phyloP scores from a whole-genome alignment of 2,888 invertebrate species.

The Aphrophora alni region DNA sequence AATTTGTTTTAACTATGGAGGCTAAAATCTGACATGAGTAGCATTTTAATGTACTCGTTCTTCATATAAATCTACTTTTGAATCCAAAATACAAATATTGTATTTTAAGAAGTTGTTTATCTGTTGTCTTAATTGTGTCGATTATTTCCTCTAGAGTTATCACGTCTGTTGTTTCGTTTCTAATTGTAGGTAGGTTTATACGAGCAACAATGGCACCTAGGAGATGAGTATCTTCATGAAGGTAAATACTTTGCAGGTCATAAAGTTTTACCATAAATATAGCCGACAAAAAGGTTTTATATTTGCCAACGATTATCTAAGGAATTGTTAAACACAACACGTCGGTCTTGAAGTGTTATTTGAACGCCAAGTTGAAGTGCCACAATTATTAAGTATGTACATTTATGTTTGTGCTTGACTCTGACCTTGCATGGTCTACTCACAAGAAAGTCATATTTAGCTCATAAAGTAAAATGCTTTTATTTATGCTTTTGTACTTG shows the following conservation, averaged over 20 bases:
- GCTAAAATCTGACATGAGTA: no score
- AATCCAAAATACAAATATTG: no score
- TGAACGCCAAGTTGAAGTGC: background rate
- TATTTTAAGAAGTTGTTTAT: no score
- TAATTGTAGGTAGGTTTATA: no score
- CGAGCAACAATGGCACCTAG: background rate
- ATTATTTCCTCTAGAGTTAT: no score
- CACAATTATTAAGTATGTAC: background rate
- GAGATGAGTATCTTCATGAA: background rate
- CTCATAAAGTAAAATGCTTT: background rate
- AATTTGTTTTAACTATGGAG: no score
- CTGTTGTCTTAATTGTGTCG: no score
- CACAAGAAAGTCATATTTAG: background rate
- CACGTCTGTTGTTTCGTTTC: no score
- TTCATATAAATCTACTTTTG: no score
- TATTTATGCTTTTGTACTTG: background rate
- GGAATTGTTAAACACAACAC: background rate
- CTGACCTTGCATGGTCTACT: background rate
- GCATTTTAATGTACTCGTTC: no score
- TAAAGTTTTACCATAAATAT: background rate
- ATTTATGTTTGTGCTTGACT: background rate
- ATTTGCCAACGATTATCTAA: background rate
- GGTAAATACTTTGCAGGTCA: background rate
- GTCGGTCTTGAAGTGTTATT: background rate
- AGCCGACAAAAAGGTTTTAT: background rate